phyloP scores from a whole-genome alignment of 2,797 vertebrate genomes.

The Hyperoplus lanceolatus region DNA sequence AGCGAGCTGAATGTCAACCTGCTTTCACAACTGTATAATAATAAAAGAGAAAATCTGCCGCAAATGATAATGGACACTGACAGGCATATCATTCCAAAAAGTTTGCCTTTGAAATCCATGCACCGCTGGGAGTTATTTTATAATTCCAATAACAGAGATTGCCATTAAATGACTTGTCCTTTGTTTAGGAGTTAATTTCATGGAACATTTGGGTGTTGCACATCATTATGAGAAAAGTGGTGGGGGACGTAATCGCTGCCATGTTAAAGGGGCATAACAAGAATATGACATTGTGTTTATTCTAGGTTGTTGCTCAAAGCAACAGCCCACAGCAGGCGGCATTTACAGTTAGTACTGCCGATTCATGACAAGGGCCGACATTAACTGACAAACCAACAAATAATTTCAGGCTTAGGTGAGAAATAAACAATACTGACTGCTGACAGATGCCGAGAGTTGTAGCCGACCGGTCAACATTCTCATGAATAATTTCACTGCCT shows the following conservation, averaged over 20 bases:
- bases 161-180: constrained; percentile 67
- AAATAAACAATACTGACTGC: constrained; percentile 79
- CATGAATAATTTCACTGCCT: constrained; percentile 71
- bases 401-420: constrained; percentile 74
- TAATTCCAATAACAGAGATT: constrained; percentile 47
- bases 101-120: constrained; percentile 55
- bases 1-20: constrained; percentile 73
- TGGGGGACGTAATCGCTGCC: constrained; percentile 40
- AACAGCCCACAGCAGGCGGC: constrained; percentile 59
- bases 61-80: constrained; percentile 8
- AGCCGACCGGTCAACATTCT: constrained; percentile 61
- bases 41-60: constrained; percentile 1
- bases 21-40: constrained; percentile 52
- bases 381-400: constrained; percentile 75
- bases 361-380: constrained; percentile 54
- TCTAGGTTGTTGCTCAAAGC: constrained; percentile 65
- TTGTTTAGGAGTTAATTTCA: constrained; percentile 76
- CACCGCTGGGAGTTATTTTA: constrained; percentile 5
- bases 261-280: constrained; percentile 62
- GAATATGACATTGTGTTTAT: constrained; percentile 64
- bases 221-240: constrained; percentile 48
- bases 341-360: constrained; percentile 48
- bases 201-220: constrained; percentile 62
- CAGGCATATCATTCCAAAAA: constrained; percentile 40
- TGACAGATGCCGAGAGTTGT: constrained; percentile 76